Conservation (phyloP, 1,140 invertebrate genomes). For the Diorhabda sublineata region DNA sequence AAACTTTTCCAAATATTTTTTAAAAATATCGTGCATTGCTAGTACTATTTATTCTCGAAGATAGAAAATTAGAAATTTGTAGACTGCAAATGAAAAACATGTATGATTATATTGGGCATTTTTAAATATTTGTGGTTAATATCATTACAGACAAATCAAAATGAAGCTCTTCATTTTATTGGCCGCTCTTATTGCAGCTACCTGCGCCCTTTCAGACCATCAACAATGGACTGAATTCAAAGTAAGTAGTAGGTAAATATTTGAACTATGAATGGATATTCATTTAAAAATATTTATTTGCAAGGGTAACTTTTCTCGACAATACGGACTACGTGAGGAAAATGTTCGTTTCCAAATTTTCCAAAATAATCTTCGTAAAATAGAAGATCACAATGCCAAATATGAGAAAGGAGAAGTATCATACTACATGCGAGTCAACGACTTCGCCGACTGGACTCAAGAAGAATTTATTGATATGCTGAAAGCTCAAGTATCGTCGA, state of each 20-base stretch:
- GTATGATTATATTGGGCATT: too few relatives aligned
- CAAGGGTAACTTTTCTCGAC: too few relatives aligned
- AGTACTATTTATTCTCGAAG: too few relatives aligned
- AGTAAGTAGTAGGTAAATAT: not conserved
- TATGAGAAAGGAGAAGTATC: conserved; percentile 60
- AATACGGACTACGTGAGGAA: conserved; percentile 56
- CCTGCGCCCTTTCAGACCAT: not conserved
- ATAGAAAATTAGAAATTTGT: too few relatives aligned
- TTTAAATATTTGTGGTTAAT: too few relatives aligned
- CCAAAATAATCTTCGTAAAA: conserved; percentile 76
- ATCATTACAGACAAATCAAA: conserved; percentile 9
- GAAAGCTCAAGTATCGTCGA: not conserved
- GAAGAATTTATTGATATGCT: conserved; percentile 64
- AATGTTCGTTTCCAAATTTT: conserved; percentile 78
- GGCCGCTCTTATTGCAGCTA: not conserved
- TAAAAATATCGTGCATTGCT: too few relatives aligned
- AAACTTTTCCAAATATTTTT: too few relatives aligned
- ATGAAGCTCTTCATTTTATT: conserved; percentile 1
- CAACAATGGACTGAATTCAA: conserved; percentile 5
- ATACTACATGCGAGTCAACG: conserved; percentile 69
- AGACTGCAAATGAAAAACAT: too few relatives aligned
- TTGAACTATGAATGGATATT: not conserved
- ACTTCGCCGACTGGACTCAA: conserved; percentile 79
- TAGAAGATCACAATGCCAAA: conserved; percentile 76
- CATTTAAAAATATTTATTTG: not conserved